These are phyloP conservation scores for Xenopus laevis DNA, from an alignment of 2,113 vertebrate species.

Conservation along the genomic window DNA sequence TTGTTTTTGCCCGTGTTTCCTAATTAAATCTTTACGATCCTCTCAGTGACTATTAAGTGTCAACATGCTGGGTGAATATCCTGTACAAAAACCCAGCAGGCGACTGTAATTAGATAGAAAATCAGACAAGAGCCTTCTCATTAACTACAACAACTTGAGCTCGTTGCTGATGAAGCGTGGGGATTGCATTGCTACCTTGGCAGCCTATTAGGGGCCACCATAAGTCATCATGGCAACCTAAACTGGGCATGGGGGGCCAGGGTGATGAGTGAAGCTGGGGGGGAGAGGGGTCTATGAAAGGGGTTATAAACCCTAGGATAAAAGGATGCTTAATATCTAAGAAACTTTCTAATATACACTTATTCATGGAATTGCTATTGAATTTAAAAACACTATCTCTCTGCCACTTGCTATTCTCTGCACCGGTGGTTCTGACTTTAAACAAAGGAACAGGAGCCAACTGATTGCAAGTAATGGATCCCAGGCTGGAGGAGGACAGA, in stretches of 20 bases:
- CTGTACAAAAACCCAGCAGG: constrained; percentile 83
- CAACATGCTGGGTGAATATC: constrained; percentile 84
- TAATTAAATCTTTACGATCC: constrained; percentile 89
- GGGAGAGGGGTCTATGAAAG: no score
- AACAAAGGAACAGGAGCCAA: no score
- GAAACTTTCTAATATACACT: no score
- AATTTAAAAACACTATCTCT: no score
- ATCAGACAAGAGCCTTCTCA: constrained; percentile 83
- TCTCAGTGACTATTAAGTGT: constrained; percentile 85
- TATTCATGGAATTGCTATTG: no score
- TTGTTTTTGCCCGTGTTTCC: constrained; percentile 76
- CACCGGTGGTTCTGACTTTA: no score
- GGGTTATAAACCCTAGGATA: no score
- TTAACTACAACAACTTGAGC: constrained; percentile 78
- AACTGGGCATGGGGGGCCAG: not conserved
- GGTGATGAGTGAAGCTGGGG: not conserved
- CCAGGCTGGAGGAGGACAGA: no score
- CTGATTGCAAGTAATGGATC: no score
- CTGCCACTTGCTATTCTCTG: no score
- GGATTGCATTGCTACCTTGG: constrained; percentile 7
- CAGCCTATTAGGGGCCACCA: constrained; percentile 1
- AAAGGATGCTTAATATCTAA: no score
- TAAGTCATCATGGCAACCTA: not conserved
- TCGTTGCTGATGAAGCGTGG: constrained; percentile 64
- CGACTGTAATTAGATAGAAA: constrained; percentile 83